Base-by-base conservation (phyloP, 1,140 invertebrate species). In the Drosophila subpulchrella region DNA sequence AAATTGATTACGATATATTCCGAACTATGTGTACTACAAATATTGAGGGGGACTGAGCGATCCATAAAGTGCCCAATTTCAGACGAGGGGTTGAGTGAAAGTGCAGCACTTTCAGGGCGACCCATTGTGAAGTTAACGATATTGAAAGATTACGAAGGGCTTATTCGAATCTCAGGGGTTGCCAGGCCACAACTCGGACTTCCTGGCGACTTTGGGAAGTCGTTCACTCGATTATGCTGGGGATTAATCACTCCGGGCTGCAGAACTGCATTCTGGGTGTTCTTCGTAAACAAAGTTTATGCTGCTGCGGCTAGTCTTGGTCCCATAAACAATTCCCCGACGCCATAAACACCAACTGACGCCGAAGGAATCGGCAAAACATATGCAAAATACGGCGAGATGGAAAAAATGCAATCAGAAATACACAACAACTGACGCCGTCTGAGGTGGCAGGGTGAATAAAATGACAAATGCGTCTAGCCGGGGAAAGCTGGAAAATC, bases 391-490 rank as follows among this genome's bases (percentile, higher is more conserved):
- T 61, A 67, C 27, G 32, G 41, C 41, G 53, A 66, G 61, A 36
- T 61, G 24, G 24, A 27, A 50, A 58, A 65, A 75, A 66, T 59
- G 73, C 72, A 59, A 67, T 75, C 30, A 54, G 27, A 59, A 75
- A 75, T 73, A 55, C 68, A 75, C 54, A 67, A 67, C 73, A 58
- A 44, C 54, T 53, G 63, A 62, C 58, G 48, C 39, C 55, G 44
- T 70, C 63, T 58, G 41, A 70, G 68, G 68, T 72, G 68, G 68
- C 65, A 50, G 42, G 36, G 24, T 41, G 20, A 67, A 73, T 73
- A 66, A 67, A 50, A 83, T 88, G 84, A 89, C 76, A 88, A 88
- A 88, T 89, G 84, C 63, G 83, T 88, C 83, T 88, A 83, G 84
- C 84, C 84, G 44, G 65, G 58, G 47, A 58, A 39, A 36, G 32